phyloP scores from a whole-genome alignment of 2,113 vertebrate species.

The Misgurnus mizolepis region DNA sequence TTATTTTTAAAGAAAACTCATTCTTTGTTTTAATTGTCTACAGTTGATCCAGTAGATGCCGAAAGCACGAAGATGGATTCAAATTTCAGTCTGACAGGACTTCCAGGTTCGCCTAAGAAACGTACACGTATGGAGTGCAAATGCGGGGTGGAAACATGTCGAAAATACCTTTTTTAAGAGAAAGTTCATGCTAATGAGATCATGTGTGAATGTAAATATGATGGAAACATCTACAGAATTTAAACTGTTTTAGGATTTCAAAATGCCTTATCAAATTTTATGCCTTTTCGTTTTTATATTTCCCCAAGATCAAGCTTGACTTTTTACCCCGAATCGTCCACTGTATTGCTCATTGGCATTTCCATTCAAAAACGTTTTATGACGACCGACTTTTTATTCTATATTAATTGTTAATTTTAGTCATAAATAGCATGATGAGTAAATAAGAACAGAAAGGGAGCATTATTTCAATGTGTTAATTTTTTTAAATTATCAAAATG shows the following conservation, averaged over 20 bases:
- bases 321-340: neutral
- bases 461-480: neutral
- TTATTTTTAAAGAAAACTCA: neutral
- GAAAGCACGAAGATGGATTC: constrained; percentile 84
- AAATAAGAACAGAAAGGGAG: too few relatives aligned
- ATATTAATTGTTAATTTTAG: neutral
- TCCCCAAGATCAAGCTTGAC: neutral
- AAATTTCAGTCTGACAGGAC: constrained; percentile 76
- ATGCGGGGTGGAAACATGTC: constrained; percentile 75
- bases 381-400: neutral
- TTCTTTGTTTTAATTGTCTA: neutral
- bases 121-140: constrained; percentile 79
- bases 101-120: constrained; percentile 78
- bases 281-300: constrained; percentile 3
- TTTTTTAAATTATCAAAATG: neutral
- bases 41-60: constrained; percentile 81
- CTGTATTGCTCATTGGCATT: neutral
- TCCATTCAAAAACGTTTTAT: neutral
- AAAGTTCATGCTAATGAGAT: neutral
- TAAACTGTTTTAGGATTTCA: constrained; percentile 39
- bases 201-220: neutral
- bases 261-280: constrained; percentile 57
- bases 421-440: too few relatives aligned
- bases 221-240: constrained; percentile 10
- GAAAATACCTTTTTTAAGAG: constrained; percentile 79